These are phyloP conservation scores for Serrognathus titanus DNA, from an alignment of 2,888 invertebrate species.

Conservation along the genomic window DNA sequence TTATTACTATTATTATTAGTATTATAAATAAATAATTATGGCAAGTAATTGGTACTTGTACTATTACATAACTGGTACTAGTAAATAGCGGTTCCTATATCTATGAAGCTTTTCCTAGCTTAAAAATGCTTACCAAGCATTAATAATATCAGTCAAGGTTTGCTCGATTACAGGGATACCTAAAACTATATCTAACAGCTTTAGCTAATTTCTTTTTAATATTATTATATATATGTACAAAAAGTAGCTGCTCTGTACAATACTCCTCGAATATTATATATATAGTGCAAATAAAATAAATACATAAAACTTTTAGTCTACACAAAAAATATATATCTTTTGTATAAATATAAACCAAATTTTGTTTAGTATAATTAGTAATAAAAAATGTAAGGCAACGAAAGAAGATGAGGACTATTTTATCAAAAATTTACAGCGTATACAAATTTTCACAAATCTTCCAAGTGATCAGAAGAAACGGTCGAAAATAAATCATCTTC, in stretches of 20 bases:
- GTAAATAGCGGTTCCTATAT: conserved; percentile 17
- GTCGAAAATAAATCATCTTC: conserved; percentile 12
- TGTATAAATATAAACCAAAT: not conserved
- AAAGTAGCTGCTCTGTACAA: conserved; percentile 31
- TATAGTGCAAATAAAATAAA: conserved; percentile 14
- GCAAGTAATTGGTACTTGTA: conserved; percentile 45
- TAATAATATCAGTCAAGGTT: conserved; percentile 42
- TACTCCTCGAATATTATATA: conserved; percentile 17
- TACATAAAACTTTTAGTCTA: conserved; percentile 1
- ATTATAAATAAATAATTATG: conserved; percentile 28
- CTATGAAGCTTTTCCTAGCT: conserved; percentile 26
- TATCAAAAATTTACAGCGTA: conserved; percentile 25
- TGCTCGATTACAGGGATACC: conserved; percentile 36
- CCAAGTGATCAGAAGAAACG: conserved; percentile 3
- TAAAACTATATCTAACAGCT: conserved; percentile 21
- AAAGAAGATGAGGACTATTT: not conserved
- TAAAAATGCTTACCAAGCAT: conserved; percentile 20
- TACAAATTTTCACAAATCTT: conserved; percentile 23
- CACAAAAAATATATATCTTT: not conserved
- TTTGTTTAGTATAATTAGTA: too few relatives aligned
- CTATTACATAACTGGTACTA: conserved; percentile 30
- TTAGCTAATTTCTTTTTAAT: conserved; percentile 21
- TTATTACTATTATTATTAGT: not conserved
- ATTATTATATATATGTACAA: conserved; percentile 28
- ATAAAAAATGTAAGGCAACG: not conserved